Conservation (phyloP, 2,888 invertebrate species). For the Xestoiulus laeticollis region DNA sequence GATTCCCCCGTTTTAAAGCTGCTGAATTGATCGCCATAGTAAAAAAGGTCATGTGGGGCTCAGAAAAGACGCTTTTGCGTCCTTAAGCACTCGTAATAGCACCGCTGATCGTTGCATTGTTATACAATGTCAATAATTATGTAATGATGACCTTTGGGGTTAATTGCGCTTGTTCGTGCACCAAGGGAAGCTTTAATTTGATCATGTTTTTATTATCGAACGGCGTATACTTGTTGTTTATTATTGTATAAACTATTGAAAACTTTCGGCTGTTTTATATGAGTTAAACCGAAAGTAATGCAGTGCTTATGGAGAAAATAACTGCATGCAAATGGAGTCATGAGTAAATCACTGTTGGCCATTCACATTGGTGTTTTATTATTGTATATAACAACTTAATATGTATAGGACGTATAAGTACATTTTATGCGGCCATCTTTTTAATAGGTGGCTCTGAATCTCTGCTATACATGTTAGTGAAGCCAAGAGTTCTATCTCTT, state of each 20-base stretch:
- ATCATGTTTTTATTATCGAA: background rate
- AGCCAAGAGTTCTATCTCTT: no score
- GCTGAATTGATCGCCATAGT: background rate
- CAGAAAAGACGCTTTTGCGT: background rate
- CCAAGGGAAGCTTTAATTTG: background rate
- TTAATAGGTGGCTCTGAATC: no score
- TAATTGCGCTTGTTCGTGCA: background rate
- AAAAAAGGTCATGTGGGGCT: background rate
- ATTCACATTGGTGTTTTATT: background rate
- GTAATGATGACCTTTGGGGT: conserved; percentile 19
- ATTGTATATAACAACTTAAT: background rate
- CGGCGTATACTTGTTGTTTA: background rate
- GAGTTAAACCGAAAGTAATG: background rate
- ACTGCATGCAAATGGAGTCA: no score
- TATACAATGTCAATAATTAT: conserved; percentile 4
- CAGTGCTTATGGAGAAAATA: background rate
- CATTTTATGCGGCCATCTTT: no score
- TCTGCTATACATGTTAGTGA: no score
- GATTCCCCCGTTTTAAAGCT: background rate
- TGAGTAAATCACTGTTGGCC: no score
- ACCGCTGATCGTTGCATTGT: background rate
- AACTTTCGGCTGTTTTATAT: background rate
- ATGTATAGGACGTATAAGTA: no score
- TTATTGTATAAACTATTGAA: background rate
- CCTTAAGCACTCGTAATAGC: background rate